A percentile compares a stretch with the other conserved stretches of the same genome.
Conservation (phyloP, 64 coral and sea anemone genomes). For the Platygyra sinensis region DNA sequence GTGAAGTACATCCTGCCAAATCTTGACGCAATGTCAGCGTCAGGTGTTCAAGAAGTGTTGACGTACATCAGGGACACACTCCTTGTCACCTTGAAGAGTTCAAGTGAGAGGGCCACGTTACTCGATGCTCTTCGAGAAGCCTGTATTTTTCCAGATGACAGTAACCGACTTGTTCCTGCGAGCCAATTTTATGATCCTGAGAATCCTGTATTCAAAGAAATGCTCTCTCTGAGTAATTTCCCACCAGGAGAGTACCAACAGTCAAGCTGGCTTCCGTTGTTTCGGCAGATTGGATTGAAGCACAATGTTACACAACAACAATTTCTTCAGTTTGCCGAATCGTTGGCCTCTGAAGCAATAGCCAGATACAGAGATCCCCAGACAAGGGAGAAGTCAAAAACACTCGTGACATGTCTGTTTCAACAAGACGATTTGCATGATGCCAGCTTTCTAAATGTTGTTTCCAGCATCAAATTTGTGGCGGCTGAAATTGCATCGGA, state of each 20-base stretch:
- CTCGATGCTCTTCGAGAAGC: constrained; percentile 59
- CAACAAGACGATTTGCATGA: constrained; percentile 75
- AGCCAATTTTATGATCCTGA: constrained; percentile 73
- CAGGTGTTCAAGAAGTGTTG: constrained; percentile 56
- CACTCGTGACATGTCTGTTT: constrained; percentile 70
- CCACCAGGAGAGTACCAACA: constrained; percentile 58
- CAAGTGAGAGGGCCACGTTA: constrained; percentile 60
- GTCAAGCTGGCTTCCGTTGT: constrained; percentile 70
- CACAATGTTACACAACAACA: constrained; percentile 80
- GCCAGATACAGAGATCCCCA: constrained; percentile 16
- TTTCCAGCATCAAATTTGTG: constrained; percentile 85
- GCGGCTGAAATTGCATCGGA: constrained; percentile 46
- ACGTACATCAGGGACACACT: constrained; percentile 72
- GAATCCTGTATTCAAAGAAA: constrained; percentile 79
- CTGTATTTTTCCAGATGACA: constrained; percentile 64
- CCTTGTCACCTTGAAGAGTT: constrained; percentile 63
- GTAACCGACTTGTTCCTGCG: constrained; percentile 44
- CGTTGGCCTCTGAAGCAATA: constrained; percentile 59
- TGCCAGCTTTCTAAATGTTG: constrained; percentile 76
- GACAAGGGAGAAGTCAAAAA: constrained; percentile 58
- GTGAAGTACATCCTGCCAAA: constrained; percentile 88
- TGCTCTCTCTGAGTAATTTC: constrained; percentile 66
- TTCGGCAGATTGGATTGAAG: constrained; percentile 85
- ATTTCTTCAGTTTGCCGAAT: constrained; percentile 78
- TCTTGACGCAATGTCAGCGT: constrained; percentile 61